Evolutionary conservation across 1,140 invertebrate species (phyloP), one percentile per base, ranked within the genome.

Genomic region (Meloidogyne chitwoodi): DNA sequence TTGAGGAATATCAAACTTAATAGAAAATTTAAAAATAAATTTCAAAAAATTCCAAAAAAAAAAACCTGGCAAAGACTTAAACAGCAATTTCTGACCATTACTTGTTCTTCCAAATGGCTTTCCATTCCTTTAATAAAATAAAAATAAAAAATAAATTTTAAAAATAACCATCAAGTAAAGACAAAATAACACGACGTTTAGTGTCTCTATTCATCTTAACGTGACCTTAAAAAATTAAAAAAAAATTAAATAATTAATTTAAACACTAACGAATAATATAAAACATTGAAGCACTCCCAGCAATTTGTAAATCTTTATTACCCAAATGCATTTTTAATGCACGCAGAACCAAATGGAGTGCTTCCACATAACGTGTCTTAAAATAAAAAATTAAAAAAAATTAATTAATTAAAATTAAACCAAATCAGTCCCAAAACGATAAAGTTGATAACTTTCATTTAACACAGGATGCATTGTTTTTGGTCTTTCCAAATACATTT

Each of bases 1-100:
- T 80, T 92, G 91, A 27, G 95, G 95, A 88, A 98, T 94, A 85
- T 92, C 93, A 86, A 98, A 95, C 88, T 96, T n/a, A n/a, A n/a
- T n/a, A n/a, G n/a, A n/a, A n/a, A n/a, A n/a, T n/a, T n/a, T n/a
- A n/a, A n/a, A 38, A 5, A 29, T 12, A 3, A 56, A 24, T 61
- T 71, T 19, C 11, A 12, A 14, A 27, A 19, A 56, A 22, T 8
- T n/a, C 8, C 4, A 24, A 19, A 63, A 26, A 63, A 61, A 34
- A 67, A 31, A 27, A 70, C 68, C 68, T 70, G 71, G 29, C 71
- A 73, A 19, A 73, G 38, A 73, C 71, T 56, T 34, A 73, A 64
- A 34, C 71, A 73, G 27, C 71, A 73, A 34, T 73, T 73, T 19
- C 71, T 61, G 11, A 73, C 71, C 71, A 73, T 83, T n/a, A 83